These are phyloP conservation scores for Palythoa grandiflora DNA, from an alignment of 92 coral and sea anemone genomes.

Conservation along the genomic window DNA sequence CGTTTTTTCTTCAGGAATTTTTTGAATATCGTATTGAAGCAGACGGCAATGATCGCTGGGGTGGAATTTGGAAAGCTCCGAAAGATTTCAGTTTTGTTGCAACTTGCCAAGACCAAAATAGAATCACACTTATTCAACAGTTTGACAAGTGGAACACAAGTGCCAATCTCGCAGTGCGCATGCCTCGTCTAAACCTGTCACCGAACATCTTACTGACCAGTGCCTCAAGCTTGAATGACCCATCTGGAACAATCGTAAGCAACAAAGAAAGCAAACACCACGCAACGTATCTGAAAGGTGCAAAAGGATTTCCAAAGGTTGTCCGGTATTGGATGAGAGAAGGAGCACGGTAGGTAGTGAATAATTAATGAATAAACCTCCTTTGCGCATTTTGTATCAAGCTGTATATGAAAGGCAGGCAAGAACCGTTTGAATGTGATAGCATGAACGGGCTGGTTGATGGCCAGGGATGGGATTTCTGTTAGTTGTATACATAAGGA, in stretches of 20 bases:
- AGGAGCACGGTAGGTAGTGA: conserved; percentile 49
- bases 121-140: conserved; percentile 41
- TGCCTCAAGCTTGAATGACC: conserved; percentile 45
- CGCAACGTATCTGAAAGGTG: conserved; percentile 34
- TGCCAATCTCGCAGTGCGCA: conserved; percentile 52
- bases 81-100: conserved; percentile 46
- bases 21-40: conserved; percentile 71
- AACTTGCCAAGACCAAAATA: conserved; percentile 48
- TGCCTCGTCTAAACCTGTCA: conserved; percentile 63
- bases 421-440: no score
- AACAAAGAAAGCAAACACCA: conserved; percentile 30
- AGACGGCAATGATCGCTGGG: conserved; percentile 54
- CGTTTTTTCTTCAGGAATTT: conserved; percentile 39
- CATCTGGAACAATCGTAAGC: conserved; percentile 56
- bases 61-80: conserved; percentile 69
- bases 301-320: conserved; percentile 53
- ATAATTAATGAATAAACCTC: not conserved
- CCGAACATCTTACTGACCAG: conserved; percentile 45
- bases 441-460: no score
- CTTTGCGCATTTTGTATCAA: no score
- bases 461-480: no score
- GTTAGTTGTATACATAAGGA: no score
- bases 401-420: no score
- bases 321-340: conserved; percentile 68
- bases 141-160: conserved; percentile 33